Conservation (phyloP, 2,888 invertebrate species). For the Cinara cedri region DNA sequence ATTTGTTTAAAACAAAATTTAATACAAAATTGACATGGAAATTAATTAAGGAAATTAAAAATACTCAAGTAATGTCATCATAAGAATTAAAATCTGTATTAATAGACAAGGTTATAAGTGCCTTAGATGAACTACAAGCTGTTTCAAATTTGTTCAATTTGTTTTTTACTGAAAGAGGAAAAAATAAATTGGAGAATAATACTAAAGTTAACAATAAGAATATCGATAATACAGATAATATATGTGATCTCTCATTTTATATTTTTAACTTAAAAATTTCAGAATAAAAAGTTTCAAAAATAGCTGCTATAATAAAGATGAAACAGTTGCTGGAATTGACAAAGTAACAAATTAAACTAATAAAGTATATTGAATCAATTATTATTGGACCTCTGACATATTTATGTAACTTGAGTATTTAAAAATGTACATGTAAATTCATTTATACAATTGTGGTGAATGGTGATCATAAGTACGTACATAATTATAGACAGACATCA, state of each 20-base stretch:
- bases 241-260: not conserved
- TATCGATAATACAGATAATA: not conserved
- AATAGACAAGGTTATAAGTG: constrained; percentile 7
- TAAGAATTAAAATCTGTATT: constrained; percentile 10
- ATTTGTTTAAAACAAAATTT: constrained; percentile 13
- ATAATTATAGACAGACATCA: no score
- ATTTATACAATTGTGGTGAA: no score
- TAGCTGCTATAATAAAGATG: constrained; percentile 4
- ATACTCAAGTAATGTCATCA: not conserved
- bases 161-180: constrained; percentile 16
- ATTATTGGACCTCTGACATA: not conserved
- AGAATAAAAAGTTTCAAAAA: constrained; percentile 14
- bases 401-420: constrained; percentile 14
- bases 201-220: not conserved
- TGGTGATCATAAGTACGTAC: no score
- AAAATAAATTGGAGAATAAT: not conserved
- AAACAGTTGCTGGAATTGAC: constrained; percentile 15
- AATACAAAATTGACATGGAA: constrained; percentile 15
- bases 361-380: constrained; percentile 1
- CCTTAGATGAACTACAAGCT: not conserved
- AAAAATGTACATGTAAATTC: no score
- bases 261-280: not conserved
- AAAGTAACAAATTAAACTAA: constrained; percentile 6
- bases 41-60: constrained; percentile 20
- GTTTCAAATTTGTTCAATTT: constrained; percentile 5